Percentiles rank a stretch among this genome's conserved stretches.
Evolutionary conservation across 2,113 vertebrate species (phyloP).

Genomic region (Halcyon malimbica): DNA sequence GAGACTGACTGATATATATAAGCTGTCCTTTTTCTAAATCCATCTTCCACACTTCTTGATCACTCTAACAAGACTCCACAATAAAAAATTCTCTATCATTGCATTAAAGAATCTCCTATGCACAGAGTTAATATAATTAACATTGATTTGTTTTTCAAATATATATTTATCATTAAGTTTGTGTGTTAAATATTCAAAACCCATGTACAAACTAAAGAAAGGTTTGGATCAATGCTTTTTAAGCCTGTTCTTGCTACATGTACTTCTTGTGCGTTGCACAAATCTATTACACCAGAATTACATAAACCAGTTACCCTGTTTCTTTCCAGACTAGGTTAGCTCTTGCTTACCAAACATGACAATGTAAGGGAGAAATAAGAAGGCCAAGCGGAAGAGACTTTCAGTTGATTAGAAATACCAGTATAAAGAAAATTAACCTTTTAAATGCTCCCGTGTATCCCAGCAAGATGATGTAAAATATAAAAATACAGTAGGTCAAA

Average conservation of each 20-base stretch:
- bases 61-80: background rate
- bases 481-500: background rate
- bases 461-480: background rate
- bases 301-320: background rate
- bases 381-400: background rate
- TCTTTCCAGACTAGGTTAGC: background rate
- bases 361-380: background rate
- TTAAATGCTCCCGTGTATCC: background rate
- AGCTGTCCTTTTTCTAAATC: background rate
- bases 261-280: background rate
- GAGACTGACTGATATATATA: rapidly evolving
- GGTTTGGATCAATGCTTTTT: background rate
- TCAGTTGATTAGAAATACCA: background rate
- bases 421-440: background rate
- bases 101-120: background rate
- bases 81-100: background rate
- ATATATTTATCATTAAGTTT: background rate
- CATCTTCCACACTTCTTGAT: background rate
- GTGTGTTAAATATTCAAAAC: background rate
- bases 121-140: background rate
- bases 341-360: background rate
- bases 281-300: background rate
- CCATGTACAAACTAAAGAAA: background rate
- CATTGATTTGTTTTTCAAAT: background rate
- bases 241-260: background rate